A percentile compares a stretch with the other conserved stretches of the same genome.
phyloP scores from a whole-genome alignment of 1,140 invertebrate species.

The Orius insidiosus region DNA sequence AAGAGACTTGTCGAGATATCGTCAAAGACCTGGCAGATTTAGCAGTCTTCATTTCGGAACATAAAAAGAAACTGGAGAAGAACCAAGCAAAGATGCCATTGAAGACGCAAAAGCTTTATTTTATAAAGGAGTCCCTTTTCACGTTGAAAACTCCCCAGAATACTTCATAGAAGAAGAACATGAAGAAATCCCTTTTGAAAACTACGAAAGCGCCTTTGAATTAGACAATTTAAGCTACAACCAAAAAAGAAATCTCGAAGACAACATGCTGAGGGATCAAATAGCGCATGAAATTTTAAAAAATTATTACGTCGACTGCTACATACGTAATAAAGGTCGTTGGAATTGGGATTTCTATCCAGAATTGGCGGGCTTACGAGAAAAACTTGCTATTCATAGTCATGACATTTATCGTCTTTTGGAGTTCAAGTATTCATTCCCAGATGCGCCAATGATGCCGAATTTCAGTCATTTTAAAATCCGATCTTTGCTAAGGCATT shows the following conservation, averaged over 20 bases:
- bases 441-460: slow-evolving; percentile 23
- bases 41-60: background rate
- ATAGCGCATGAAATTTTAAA: too few relatives aligned
- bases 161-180: too few relatives aligned
- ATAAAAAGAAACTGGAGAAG: background rate
- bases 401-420: slow-evolving; percentile 36
- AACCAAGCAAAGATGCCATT: background rate
- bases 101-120: background rate
- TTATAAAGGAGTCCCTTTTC: too few relatives aligned
- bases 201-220: too few relatives aligned
- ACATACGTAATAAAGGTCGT: slow-evolving; percentile 1
- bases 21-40: too few relatives aligned
- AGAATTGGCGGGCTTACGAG: slow-evolving; percentile 6
- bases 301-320: slow-evolving; percentile 1
- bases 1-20: too few relatives aligned
- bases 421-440: slow-evolving; percentile 33
- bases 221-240: too few relatives aligned
- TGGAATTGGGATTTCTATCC: slow-evolving; percentile 19
- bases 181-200: too few relatives aligned
- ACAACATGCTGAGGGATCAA: too few relatives aligned
- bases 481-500: slow-evolving; percentile 30
- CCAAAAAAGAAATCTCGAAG: too few relatives aligned
- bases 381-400: slow-evolving; percentile 31
- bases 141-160: too few relatives aligned
- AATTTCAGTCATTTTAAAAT: slow-evolving; percentile 26